phyloP scores from a whole-genome alignment of 2,113 vertebrate species.

The Heliornis fulica region DNA sequence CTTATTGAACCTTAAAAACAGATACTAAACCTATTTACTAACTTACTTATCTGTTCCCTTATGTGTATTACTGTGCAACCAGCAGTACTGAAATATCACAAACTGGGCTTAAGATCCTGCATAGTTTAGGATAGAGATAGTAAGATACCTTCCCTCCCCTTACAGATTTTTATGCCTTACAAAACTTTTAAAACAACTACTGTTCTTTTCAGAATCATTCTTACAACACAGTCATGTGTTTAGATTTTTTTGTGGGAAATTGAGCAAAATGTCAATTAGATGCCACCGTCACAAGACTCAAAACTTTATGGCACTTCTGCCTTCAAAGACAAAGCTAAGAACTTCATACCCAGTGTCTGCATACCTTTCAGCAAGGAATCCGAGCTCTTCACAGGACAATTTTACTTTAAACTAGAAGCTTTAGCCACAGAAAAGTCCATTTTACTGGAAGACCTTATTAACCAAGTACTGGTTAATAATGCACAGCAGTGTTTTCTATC shows the following conservation, averaged over 20 bases:
- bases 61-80: neutral
- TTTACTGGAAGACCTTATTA: neutral
- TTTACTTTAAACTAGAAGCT: neutral
- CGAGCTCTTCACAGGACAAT: neutral
- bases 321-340: neutral
- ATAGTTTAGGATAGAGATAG: neutral
- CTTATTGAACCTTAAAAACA: neutral
- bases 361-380: neutral
- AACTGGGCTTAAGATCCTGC: neutral
- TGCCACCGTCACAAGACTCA: neutral
- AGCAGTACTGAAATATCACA: neutral
- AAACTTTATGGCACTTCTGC: neutral
- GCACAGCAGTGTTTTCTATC: neutral
- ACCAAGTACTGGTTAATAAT: neutral
- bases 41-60: neutral
- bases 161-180: neutral
- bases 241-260: neutral
- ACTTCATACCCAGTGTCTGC: neutral
- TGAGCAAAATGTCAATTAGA: neutral
- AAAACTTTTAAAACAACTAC: neutral
- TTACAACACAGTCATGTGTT: neutral
- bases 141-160: neutral
- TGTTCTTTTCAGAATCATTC: neutral
- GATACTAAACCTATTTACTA: neutral
- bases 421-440: neutral